phyloP scores from a whole-genome alignment of 2,888 invertebrate species.

The Pollenia angustigena region DNA sequence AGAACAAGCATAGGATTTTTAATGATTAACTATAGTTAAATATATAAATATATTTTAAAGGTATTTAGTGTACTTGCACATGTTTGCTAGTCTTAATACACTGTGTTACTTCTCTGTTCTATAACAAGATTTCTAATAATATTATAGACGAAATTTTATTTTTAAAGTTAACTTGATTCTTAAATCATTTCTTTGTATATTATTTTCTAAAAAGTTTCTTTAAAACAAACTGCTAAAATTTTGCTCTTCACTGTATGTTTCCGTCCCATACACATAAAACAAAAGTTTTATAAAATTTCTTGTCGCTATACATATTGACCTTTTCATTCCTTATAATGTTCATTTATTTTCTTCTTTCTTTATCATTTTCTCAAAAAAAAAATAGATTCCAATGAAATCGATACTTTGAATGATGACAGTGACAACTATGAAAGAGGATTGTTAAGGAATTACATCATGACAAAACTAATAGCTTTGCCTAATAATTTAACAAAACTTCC shows the following conservation, averaged over 20 bases:
- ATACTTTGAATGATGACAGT: slow-evolving; percentile 74
- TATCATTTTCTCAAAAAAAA: slow-evolving; percentile 9
- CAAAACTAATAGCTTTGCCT: slow-evolving; percentile 74
- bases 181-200: no score
- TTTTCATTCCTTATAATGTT: slow-evolving; percentile 10
- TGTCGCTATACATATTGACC: slow-evolving; percentile 14
- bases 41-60: no score
- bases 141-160: no score
- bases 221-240: background rate
- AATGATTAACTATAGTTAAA: no score
- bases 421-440: slow-evolving; percentile 57
- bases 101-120: no score
- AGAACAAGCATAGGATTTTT: no score
- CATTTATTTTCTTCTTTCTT: slow-evolving; percentile 17
- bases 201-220: no score
- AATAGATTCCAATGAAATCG: slow-evolving; percentile 80
- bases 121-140: no score
- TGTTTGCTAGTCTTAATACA: no score
- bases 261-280: background rate
- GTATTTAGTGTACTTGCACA: no score
- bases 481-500: slow-evolving; percentile 56
- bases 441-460: slow-evolving; percentile 72
- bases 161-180: no score
- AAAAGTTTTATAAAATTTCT: slow-evolving; percentile 33
- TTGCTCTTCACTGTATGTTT: background rate